Percentiles rank a stretch among this genome's conserved stretches.
phyloP scores from a whole-genome alignment of 2,113 vertebrate species.

The Pogonocichla stellata region DNA sequence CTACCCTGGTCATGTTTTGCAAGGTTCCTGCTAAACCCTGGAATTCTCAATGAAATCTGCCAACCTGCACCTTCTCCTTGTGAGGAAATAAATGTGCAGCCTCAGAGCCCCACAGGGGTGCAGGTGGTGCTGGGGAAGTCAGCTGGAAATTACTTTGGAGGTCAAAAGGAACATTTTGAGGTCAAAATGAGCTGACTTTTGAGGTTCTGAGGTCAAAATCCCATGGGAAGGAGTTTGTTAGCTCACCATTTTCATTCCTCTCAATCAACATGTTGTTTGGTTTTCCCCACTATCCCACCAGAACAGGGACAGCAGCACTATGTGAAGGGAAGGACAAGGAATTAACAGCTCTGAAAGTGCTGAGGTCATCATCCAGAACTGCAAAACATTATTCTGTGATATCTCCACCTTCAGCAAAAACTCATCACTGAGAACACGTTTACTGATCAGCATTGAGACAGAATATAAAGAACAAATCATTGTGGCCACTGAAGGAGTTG shows the following conservation, averaged over 20 bases:
- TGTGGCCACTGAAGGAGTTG: neutral
- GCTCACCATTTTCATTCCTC: neutral
- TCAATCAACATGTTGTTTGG: neutral
- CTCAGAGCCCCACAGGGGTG: neutral
- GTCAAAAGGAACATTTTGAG: no score
- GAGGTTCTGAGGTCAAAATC: neutral
- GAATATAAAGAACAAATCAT: neutral
- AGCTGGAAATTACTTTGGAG: neutral
- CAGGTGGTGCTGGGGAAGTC: neutral
- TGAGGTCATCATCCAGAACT: neutral
- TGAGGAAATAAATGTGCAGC: neutral
- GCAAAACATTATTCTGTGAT: neutral
- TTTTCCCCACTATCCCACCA: neutral
- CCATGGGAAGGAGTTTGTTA: neutral
- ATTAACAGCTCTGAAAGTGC: neutral
- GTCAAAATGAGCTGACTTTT: no score
- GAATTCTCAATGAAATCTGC: neutral
- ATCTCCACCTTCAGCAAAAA: neutral
- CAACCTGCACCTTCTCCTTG: neutral
- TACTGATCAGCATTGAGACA: neutral
- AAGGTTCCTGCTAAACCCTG: neutral
- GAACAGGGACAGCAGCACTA: neutral
- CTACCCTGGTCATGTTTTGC: neutral
- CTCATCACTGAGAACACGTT: neutral
- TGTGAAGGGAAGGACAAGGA: neutral